Conservation (phyloP, 2,797 vertebrate species). For the Loriculus beryllinus region DNA sequence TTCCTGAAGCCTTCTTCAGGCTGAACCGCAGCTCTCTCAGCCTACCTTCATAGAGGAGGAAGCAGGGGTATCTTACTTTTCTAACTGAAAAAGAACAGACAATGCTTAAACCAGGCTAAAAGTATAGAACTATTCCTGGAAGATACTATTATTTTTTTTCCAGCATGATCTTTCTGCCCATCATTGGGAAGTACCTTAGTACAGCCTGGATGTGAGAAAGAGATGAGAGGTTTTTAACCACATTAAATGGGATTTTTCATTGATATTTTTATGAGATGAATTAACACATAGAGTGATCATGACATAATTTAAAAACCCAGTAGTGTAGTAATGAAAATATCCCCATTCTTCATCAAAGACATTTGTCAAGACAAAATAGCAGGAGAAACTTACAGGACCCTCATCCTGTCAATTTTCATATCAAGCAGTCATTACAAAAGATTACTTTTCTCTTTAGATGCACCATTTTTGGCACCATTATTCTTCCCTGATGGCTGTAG, state of each 20-base stretch:
- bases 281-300: not conserved
- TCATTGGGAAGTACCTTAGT: not conserved
- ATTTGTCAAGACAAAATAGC: rapidly evolving
- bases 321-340: not conserved
- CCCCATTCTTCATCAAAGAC: rapidly evolving
- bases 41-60: not conserved
- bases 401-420: not conserved
- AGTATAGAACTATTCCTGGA: not conserved
- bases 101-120: not conserved
- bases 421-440: not conserved
- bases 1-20: not conserved
- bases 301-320: not conserved
- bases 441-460: not conserved
- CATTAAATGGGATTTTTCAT: not conserved
- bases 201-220: not conserved
- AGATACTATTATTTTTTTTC: rapidly evolving
- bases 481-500: not conserved
- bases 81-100: not conserved
- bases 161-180: not conserved
- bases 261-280: not conserved
- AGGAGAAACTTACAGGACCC: not conserved
- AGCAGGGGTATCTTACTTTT: not conserved
- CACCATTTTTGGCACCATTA: not conserved
- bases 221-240: not conserved
- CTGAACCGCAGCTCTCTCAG: not conserved